These are phyloP conservation scores for Nylanderia fulva DNA, from an alignment of 1,140 invertebrate genomes.

Conservation along the genomic window DNA sequence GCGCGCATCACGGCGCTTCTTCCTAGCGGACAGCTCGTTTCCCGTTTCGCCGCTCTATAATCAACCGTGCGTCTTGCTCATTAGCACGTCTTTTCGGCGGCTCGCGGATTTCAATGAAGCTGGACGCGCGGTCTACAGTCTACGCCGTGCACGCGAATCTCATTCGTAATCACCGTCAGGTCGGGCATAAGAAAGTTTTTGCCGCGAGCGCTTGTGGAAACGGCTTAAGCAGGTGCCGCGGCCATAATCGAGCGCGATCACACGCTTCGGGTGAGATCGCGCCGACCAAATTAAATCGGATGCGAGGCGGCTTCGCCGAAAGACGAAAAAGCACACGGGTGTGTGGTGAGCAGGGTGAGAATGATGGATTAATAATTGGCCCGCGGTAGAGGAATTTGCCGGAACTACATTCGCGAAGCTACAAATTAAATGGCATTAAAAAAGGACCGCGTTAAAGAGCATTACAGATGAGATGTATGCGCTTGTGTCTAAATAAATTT, in stretches of 20 bases:
- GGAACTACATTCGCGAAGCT: background rate
- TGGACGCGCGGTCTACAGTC: conserved; percentile 33
- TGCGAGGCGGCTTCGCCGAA: conserved; percentile 4
- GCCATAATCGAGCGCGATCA: conserved; percentile 46
- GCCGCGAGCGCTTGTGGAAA: conserved; percentile 18
- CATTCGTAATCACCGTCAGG: conserved; percentile 66
- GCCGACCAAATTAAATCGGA: conserved; percentile 48
- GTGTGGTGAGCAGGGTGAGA: background rate
- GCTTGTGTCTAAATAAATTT: background rate
- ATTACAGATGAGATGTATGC: background rate
- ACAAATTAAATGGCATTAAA: conserved; percentile 35
- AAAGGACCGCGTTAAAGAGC: background rate
- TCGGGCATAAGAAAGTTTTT: conserved; percentile 43
- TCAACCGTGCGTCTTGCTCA: conserved; percentile 76
- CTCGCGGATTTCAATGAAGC: conserved; percentile 71
- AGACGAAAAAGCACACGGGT: background rate
- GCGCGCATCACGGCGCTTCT: conserved; percentile 43
- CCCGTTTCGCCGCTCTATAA: conserved; percentile 73
- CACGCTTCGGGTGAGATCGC: conserved; percentile 23
- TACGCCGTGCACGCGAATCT: conserved; percentile 58
- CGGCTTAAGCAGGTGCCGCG: conserved; percentile 60
- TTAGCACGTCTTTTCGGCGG: conserved; percentile 68
- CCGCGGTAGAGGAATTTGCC: conserved; percentile 24
- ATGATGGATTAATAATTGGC: conserved; percentile 49
- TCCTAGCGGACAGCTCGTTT: conserved; percentile 52